Conservation (phyloP, 2,113 vertebrate genomes). For the Corythaeola cristata region DNA sequence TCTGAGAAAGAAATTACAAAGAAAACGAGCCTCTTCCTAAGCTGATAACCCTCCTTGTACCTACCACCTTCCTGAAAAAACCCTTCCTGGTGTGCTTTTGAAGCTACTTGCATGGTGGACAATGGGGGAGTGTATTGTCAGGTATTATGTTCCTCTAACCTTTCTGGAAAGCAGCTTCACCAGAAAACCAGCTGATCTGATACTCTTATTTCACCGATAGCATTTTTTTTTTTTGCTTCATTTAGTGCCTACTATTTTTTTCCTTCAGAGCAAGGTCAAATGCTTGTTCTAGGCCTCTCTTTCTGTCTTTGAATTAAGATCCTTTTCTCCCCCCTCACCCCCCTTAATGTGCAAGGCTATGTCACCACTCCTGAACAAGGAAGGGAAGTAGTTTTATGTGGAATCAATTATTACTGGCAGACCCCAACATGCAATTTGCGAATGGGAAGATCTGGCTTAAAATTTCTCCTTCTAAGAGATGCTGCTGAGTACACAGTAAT, state of each 20-base stretch:
- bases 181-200: conserved; percentile 17
- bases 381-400: conserved; percentile 24
- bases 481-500: not conserved
- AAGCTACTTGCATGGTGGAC: not conserved
- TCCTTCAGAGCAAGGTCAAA: conserved; percentile 41
- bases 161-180: not conserved
- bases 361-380: not conserved
- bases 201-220: conserved; percentile 9
- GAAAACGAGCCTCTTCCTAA: conserved; percentile 13
- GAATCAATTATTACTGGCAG: not conserved
- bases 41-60: not conserved
- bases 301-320: conserved; percentile 43
- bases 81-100: conserved; percentile 16
- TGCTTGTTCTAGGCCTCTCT: not conserved
- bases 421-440: not conserved
- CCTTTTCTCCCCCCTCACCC: not conserved
- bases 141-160: not conserved
- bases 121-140: not conserved
- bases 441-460: not conserved
- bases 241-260: not conserved
- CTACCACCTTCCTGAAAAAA: not conserved
- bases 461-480: not conserved
- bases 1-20: conserved; percentile 44
- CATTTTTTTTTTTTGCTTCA: not conserved
- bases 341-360: not conserved